Percentiles rank a stretch among this genome's conserved stretches.
These are phyloP conservation scores for Pachypeltis micranthus DNA, from an alignment of 1,140 invertebrate species.

Conservation along the genomic window DNA sequence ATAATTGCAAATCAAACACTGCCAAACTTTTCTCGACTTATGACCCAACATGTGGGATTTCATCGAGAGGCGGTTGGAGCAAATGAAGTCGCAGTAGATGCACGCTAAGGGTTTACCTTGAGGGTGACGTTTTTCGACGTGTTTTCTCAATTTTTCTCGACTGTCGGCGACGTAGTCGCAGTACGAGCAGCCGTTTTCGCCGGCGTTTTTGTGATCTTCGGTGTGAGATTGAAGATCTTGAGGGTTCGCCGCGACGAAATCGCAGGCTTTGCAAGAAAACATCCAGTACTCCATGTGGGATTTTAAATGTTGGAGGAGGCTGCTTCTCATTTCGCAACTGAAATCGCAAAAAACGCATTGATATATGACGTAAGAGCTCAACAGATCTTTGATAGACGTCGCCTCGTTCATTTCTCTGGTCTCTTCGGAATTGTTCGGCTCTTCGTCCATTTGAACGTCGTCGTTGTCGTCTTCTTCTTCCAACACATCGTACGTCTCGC, in stretches of 20 bases:
- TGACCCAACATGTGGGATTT: not conserved
- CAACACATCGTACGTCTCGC: too few relatives aligned
- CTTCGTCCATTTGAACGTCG: too few relatives aligned
- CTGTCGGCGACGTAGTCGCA: not conserved
- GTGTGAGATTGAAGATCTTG: not conserved
- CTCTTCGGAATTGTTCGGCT: too few relatives aligned
- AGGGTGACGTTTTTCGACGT: not conserved
- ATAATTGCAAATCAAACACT: not conserved
- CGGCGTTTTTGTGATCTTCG: not conserved
- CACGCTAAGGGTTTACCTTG: not conserved
- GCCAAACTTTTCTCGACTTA: not conserved
- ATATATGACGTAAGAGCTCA: not conserved
- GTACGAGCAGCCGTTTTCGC: not conserved
- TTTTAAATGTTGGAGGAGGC: not conserved
- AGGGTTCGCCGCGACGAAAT: not conserved
- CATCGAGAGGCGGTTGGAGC: not conserved
- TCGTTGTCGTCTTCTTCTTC: too few relatives aligned
- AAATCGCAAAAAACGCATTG: not conserved
- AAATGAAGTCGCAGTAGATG: not conserved
- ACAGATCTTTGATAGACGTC: not conserved
- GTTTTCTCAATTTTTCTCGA: not conserved
- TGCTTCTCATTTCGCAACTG: not conserved
- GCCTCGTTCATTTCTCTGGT: too few relatives aligned
- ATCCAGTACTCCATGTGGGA: not conserved
- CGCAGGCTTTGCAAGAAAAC: not conserved